Base-by-base conservation (phyloP, 2,797 vertebrate species). In the Prunella strophiata region DNA sequence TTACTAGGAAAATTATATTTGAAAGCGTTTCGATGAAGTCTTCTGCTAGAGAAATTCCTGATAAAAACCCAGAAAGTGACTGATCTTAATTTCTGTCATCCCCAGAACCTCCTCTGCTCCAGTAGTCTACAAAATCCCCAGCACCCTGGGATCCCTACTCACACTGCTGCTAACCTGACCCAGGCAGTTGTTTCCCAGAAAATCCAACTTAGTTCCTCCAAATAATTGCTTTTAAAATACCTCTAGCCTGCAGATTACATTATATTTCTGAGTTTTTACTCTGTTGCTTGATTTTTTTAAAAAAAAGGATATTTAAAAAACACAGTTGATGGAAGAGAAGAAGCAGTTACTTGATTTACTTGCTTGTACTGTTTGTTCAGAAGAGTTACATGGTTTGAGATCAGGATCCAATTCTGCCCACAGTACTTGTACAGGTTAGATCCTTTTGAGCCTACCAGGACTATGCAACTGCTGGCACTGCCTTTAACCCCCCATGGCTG, bases 401-500 rank as follows among this genome's bases (percentile, higher is more conserved):
- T 10, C 2, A 3, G 45, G 27, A 87, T 34, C 17, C 13, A 66
- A 16, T 10, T 23, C 54, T 50, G 26, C 11, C 26, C 32, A 21
- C 23, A 34, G 21, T 18, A 63, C 9, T 13, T 11, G 8, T 25
- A 66, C 0, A 36, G 26, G n/a, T 26, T 23, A 74, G 52, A 67
- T 10, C 13, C 25, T 91, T 80, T 29, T 20, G 34, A 83, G 29
- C 9, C 65, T 55, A 43, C 27, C 15, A 71, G 34, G 42, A 76
- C 17, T 7, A 4, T 0, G 0, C 52, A 92, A 55, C 26, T 11
- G 2, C 5, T 61, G 13, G 30, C 34, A 26, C 11, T 42, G 36
- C 27, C 30, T 85, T 77, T 52, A 80, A 63, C 5, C 7, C 72
- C 8, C 50, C 26, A 23, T 45, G 7, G 20, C 9, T 55, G 68